Evolutionary conservation across 2,888 invertebrate genomes (phyloP).

Genomic region (Odontothrips loti): DNA sequence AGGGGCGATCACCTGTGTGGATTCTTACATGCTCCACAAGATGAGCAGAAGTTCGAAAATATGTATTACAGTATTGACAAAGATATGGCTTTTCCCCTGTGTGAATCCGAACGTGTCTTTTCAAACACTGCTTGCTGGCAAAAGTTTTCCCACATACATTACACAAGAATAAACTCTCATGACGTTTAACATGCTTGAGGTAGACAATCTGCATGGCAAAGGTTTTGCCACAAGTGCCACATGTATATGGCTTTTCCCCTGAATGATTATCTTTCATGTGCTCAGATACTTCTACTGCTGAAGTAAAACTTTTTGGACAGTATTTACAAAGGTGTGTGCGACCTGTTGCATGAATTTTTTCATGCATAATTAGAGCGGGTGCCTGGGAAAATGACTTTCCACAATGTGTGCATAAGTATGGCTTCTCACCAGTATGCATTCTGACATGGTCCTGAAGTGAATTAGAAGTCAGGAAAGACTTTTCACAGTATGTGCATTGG

Average conservation of each 20-base stretch:
- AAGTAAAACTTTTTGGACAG: neutral
- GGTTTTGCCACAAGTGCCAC: conserved; percentile 47
- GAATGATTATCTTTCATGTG: conserved; percentile 46
- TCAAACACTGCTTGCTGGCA: conserved; percentile 45
- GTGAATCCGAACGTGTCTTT: conserved; percentile 52
- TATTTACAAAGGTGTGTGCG: neutral
- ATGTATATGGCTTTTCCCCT: conserved; percentile 46
- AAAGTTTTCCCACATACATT: conserved; percentile 48
- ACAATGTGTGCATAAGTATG: conserved; percentile 47
- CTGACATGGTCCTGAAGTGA: conserved; percentile 27
- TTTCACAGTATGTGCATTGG: conserved; percentile 31
- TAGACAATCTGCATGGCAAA: conserved; percentile 39
- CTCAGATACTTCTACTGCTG: conserved; percentile 44
- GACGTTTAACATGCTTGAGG: neutral
- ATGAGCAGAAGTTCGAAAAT: conserved; percentile 39
- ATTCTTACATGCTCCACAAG: conserved; percentile 51
- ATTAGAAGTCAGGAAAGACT: conserved; percentile 20
- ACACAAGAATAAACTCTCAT: conserved; percentile 30
- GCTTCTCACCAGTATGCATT: conserved; percentile 48
- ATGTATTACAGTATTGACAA: conserved; percentile 47
- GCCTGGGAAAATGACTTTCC: conserved; percentile 46
- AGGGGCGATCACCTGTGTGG: conserved; percentile 48
- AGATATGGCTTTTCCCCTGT: conserved; percentile 47
- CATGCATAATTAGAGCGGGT: conserved; percentile 38
- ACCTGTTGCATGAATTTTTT: conserved; percentile 36